phyloP scores from a whole-genome alignment of 2,113 vertebrate species.

The Pongo pygmaeus region DNA sequence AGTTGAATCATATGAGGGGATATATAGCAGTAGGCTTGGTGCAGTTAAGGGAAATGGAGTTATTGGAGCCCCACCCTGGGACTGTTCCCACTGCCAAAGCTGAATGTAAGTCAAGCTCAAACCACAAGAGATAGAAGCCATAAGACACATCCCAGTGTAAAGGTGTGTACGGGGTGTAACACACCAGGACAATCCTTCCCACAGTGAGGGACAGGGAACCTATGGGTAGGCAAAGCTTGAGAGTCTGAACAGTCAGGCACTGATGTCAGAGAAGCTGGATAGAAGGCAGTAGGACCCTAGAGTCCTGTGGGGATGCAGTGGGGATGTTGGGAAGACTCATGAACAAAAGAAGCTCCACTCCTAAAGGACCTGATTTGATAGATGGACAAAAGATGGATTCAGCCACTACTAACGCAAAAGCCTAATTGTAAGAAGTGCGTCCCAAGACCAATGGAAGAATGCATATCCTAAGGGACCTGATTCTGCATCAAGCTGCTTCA shows the following conservation, averaged over 20 bases:
- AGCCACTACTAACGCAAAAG: neutral
- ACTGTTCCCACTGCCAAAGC: no score
- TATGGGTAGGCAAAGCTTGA: neutral
- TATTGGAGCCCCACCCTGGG: neutral
- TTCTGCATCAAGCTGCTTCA: neutral
- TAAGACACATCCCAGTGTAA: neutral
- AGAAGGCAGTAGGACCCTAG: neutral
- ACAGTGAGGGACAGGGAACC: neutral
- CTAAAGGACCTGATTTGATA: neutral
- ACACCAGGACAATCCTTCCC: neutral
- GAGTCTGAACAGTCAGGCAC: neutral
- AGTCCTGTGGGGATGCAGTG: neutral
- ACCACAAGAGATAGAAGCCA: neutral
- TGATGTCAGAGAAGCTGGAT: neutral
- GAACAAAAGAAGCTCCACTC: neutral
- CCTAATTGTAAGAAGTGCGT: neutral
- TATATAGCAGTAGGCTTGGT: neutral
- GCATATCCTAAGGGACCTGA: neutral
- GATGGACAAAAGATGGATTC: neutral
- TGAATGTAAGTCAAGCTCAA: neutral
- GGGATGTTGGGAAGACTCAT: neutral
- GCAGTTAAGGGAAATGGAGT: neutral
- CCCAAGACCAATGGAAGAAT: neutral
- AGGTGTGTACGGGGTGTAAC: neutral
- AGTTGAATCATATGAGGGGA: neutral